Conservation (phyloP, 1,140 invertebrate species). For the Adelges cooleyi region DNA sequence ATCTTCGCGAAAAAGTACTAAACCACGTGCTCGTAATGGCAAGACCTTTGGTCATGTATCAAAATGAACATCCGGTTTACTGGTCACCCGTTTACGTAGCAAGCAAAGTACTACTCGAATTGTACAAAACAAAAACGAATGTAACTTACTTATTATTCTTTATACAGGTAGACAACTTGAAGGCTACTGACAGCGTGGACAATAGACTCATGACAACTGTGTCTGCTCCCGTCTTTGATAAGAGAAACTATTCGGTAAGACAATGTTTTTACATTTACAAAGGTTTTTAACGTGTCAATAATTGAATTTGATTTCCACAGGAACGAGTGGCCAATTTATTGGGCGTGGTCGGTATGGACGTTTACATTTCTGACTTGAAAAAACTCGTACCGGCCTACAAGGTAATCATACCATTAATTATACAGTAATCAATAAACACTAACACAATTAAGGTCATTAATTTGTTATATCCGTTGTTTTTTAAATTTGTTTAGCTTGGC, state of each 20-base stretch:
- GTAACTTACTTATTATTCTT: background rate
- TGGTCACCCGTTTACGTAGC: slow-evolving; percentile 85
- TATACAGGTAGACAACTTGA: slow-evolving; percentile 48
- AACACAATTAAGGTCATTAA: background rate
- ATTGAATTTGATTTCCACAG: slow-evolving; percentile 40
- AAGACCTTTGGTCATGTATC: slow-evolving; percentile 80
- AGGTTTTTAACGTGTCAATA: background rate
- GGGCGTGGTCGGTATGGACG: slow-evolving; percentile 87
- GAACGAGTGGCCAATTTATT: slow-evolving; percentile 72
- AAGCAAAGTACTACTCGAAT: slow-evolving; percentile 54
- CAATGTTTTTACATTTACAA: background rate
- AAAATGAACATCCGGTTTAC: slow-evolving; percentile 74
- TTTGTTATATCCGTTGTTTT: background rate
- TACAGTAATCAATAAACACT: background rate
- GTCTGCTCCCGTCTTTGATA: slow-evolving; percentile 82
- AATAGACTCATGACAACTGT: slow-evolving; percentile 79
- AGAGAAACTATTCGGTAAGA: slow-evolving; percentile 73
- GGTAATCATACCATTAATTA: slow-evolving; percentile 43
- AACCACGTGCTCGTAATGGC: slow-evolving; percentile 85
- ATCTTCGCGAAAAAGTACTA: slow-evolving; percentile 77
- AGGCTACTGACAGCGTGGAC: slow-evolving; percentile 45
- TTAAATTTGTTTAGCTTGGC: slow-evolving; percentile 56
- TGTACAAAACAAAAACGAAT: too few species aligned
- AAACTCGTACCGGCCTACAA: slow-evolving; percentile 85
- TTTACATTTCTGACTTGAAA: slow-evolving; percentile 81